Base-by-base conservation (phyloP, 2,797 vertebrate genomes). In the Clamator glandarius region DNA sequence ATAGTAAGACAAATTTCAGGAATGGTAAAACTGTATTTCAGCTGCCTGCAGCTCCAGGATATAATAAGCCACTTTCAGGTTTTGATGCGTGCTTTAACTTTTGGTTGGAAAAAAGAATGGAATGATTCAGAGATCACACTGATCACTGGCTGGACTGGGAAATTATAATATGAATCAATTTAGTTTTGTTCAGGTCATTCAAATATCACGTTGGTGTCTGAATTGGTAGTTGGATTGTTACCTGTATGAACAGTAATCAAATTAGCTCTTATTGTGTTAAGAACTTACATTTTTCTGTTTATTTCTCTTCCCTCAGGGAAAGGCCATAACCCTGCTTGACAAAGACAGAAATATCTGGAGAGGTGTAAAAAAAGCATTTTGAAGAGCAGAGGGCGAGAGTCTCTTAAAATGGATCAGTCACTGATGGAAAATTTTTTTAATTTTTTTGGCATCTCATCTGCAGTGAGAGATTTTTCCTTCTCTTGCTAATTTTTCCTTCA, bases 401-500 rank as follows among this genome's bases (percentile, higher is more conserved):
- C 33, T 74, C 68, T 84, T 87, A 84, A 74, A 88, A 44, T 23
- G 61, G 26, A 59, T 66, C 42, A 50, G 19, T 29, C 28, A 64
- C 35, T 54, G 17, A 54, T 82, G 23, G 42, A 73, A 62, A 62
- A 87, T 73, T 24, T 31, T 84, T 41, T 64, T 7, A 2, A 5
- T 19, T 54, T 42, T 84, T 84, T 89, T 84, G 42, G n/a, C 67
- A 92, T 54, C 46, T 73, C 42, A 44, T 87, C 29, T 78, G 50
- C 57, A 73, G 54, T 73, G 36, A 54, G 72, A 85, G 8, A 12
- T 54, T 79, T 69, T 84, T 69, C 39, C 61, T 87, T 28, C 35
- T 88, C n/a, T 80, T 92, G n/a, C 24, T 89, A 54, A 42, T 84
- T 82, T 93, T 90, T 73, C 51, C 15, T 3, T 91, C 51, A 72